Conservation (phyloP, 2,113 vertebrate genomes). For the Orientallactaga bullata region DNA sequence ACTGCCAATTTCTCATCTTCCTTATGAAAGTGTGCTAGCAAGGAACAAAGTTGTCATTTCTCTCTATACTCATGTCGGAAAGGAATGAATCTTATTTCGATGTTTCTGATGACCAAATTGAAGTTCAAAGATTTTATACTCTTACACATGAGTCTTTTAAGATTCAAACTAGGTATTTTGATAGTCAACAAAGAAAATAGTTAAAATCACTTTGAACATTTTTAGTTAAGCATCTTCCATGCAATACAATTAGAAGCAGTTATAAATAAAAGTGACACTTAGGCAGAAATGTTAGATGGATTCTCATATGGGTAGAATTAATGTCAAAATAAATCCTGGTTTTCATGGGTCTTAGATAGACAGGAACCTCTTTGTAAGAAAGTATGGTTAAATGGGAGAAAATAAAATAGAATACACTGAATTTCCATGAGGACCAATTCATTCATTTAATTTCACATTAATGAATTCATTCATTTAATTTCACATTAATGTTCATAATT, state of each 20-base stretch:
- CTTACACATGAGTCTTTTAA: background rate
- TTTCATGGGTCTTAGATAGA: background rate
- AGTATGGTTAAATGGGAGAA: background rate
- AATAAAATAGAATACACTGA: background rate
- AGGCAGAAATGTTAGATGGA: background rate
- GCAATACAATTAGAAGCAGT: background rate
- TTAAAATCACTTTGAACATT: background rate
- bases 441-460: background rate
- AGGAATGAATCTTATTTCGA: background rate
- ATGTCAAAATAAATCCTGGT: background rate
- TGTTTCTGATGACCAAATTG: background rate
- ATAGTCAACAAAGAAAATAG: background rate
- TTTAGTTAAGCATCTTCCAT: background rate
- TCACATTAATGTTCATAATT: background rate
- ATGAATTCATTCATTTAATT: background rate
- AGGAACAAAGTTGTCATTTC: background rate
- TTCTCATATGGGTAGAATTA: background rate
- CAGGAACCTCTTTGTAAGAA: background rate
- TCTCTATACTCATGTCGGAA: background rate
- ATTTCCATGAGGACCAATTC: background rate
- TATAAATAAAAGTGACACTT: background rate
- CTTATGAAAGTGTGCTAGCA: background rate
- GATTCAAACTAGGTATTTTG: background rate
- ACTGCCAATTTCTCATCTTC: background rate
- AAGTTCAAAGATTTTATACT: background rate